Base-by-base conservation (phyloP, 2,113 vertebrate species). In the Neolamprologus caudopunctatus region DNA sequence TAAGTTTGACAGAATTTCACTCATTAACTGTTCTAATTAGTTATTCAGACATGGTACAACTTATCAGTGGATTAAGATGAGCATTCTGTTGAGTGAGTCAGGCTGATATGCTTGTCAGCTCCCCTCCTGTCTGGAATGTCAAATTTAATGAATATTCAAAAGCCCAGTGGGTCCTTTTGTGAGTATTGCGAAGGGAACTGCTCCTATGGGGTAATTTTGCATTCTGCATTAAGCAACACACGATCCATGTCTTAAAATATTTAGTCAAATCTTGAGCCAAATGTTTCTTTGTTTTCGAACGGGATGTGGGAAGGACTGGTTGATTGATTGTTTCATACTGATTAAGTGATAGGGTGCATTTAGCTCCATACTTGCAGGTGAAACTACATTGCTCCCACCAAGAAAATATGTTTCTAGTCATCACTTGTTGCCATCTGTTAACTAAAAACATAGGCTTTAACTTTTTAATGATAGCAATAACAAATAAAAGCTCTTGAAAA, bases 141-240 rank as follows among this genome's bases (percentile, higher is more conserved):
- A 91, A 80, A 91, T 91, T 71, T 83, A 92, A 93, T 91, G 80
- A 93, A 92, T 91, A 92, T 90, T 87, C 87, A 93, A 63, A 86
- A 58, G 86, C 85, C 79, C 82, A 80, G 14, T 86, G 55, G 90
- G 57, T 58, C 68, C 73, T 68, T 89, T 82, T 92, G 87, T 87
- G 75, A 82, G 86, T 80, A 82, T 71, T 86, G 82, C 26, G 7
- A 82, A 53, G 80, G 73, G 40, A 87, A 53, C 66, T 78, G 51
- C 80, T 89, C 57, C 87, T 57, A 5, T 58, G 12, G 68, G 35
- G 54, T 53, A 89, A 87, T 68, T 92, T 75, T 85, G 61, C 11
- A 61, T 87, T 85, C 61, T 53, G 21, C 63, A 63, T 92, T 82
- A 90, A 12, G 83, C 81, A 90, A 91, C 3, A 11, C 12, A 37